These are phyloP conservation scores for Elymnias hypermnestra DNA, from an alignment of 1,140 invertebrate genomes.

Conservation along the genomic window DNA sequence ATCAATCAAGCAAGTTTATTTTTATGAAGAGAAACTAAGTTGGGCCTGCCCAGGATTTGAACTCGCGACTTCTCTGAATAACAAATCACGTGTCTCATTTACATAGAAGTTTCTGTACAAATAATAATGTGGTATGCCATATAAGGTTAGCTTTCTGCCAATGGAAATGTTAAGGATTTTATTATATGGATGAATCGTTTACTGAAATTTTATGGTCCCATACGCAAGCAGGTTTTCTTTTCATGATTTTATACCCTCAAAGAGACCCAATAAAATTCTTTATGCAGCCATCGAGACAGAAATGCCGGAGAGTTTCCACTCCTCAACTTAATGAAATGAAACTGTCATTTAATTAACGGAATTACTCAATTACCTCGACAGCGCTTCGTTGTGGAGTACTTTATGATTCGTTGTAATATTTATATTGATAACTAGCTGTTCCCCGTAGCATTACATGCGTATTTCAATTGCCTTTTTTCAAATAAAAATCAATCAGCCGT, in stretches of 20 bases:
- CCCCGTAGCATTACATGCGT: too few species aligned
- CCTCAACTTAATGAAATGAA: too few species aligned
- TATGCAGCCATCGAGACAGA: slow-evolving; percentile 37
- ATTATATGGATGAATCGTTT: background rate
- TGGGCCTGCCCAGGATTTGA: too few species aligned
- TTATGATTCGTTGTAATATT: background rate
- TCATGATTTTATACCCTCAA: slow-evolving; percentile 33
- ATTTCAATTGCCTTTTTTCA: too few species aligned
- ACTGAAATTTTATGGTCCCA: background rate
- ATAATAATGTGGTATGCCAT: too few species aligned
- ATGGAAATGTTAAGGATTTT: background rate
- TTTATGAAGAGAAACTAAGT: too few species aligned
- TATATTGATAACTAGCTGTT: background rate
- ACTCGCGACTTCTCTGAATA: too few species aligned
- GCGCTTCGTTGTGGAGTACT: slow-evolving; percentile 16
- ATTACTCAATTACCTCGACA: slow-evolving; percentile 56
- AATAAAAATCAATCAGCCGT: too few species aligned
- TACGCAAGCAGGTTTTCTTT: slow-evolving; percentile 18
- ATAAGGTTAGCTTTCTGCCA: too few species aligned
- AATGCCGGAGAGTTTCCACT: slow-evolving; percentile 43
- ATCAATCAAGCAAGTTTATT: too few species aligned
- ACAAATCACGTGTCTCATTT: too few species aligned
- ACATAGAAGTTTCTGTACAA: too few species aligned
- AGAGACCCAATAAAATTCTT: slow-evolving; percentile 45
- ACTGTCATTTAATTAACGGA: slow-evolving; percentile 60